Conservation (phyloP, 2,113 vertebrate genomes). For the Polypterus senegalus region DNA sequence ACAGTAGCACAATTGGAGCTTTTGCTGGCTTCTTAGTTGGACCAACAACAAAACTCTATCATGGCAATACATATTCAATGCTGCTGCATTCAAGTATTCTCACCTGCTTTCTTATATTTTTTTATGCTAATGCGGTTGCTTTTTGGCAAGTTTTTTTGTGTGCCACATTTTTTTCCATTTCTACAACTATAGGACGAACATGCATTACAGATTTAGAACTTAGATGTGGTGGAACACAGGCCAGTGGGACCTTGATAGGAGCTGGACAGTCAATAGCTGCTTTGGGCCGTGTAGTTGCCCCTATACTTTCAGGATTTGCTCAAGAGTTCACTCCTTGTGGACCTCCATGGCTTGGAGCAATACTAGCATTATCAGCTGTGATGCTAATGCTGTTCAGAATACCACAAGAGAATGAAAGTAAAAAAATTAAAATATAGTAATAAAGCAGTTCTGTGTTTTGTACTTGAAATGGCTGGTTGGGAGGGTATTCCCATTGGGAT, state of each 20-base stretch:
- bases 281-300: constrained; percentile 68
- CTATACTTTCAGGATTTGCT: constrained; percentile 72
- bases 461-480: too few species aligned
- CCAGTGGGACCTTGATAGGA: constrained; percentile 76
- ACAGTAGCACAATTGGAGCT: constrained; percentile 75
- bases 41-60: constrained; percentile 63
- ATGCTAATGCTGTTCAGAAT: constrained; percentile 53
- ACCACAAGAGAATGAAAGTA: constrained; percentile 36
- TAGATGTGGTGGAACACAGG: constrained; percentile 51
- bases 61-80: constrained; percentile 54
- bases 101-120: constrained; percentile 57
- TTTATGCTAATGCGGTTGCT: constrained; percentile 50
- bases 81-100: constrained; percentile 71
- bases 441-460: too few species aligned
- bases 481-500: too few species aligned
- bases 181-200: constrained; percentile 72
- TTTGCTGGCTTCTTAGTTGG: constrained; percentile 70
- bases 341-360: constrained; percentile 66
- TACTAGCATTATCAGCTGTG: constrained; percentile 60
- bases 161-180: constrained; percentile 77
- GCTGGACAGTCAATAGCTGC: constrained; percentile 87
- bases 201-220: constrained; percentile 82
- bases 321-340: constrained; percentile 88
- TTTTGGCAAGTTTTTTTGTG: constrained; percentile 62
- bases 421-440: constrained; percentile 13